Evolutionary conservation across 2,888 invertebrate species (phyloP), one percentile per base, ranked within the genome.

Genomic region (Drosophila pullipes): DNA sequence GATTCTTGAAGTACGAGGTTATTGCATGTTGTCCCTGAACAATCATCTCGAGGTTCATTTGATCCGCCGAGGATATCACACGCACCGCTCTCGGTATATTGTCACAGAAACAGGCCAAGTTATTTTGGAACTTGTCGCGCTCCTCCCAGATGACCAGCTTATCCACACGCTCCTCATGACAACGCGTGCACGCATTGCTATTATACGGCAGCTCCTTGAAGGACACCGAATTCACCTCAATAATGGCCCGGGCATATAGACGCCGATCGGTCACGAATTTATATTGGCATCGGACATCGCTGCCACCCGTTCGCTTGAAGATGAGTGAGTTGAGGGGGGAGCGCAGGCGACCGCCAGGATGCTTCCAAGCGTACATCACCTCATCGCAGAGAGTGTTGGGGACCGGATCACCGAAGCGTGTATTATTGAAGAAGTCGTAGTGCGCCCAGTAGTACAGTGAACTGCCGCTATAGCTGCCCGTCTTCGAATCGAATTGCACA

Each of bases 361-460:
- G 95, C 85, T 96, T 96, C 97, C 97, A 98, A 0, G 97, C 97
- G 13, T 97, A 96, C 91, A 98, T 97, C 2, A 97, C 96, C 92
- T 98, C 97, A 89, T 98, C 98, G 91, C 98, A 98, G 5, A 96
- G 95, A 0, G 97, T 97, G 28, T 96, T 96, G 0, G 95, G 95
- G 0, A 98, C 96, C 0, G 97, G 96, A 77, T 97, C 97, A 0
- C 98, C 98, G 78, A 97, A 96, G 61, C 96, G 96, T 0, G 97
- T 97, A 89, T 97, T 97, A 93, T 98, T 98, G 94, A 98, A 98
- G 94, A 98, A 98, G 91, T 98, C 98, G 91, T 98, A 98, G 92
- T 98, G 98, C 0, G 98, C 98, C 98, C 98, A 98, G 92, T 98
- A 98, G 93, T 98, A 98, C 18, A 98, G 94, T 0, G 98, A 98